These are phyloP conservation scores for Prenolepis imparis DNA, from an alignment of 2,888 invertebrate species.

Conservation along the genomic window DNA sequence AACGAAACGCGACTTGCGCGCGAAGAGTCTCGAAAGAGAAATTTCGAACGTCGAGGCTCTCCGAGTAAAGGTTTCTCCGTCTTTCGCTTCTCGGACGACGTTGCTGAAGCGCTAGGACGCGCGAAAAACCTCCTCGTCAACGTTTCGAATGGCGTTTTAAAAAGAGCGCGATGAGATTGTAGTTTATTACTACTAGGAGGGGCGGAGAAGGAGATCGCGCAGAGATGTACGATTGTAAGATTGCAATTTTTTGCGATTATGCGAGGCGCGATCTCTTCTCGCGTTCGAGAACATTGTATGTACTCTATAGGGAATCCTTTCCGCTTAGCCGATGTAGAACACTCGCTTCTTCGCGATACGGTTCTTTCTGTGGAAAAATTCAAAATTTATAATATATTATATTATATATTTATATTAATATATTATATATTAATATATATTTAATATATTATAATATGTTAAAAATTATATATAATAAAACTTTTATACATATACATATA, in stretches of 20 bases:
- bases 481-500: neutral
- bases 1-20: conserved; percentile 16
- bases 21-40: neutral
- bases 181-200: neutral
- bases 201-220: neutral
- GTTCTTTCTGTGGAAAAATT: conserved; percentile 31
- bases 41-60: neutral
- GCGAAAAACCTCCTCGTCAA: neutral
- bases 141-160: conserved; percentile 6
- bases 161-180: conserved; percentile 15
- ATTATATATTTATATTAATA: too few relatives aligned
- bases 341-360: neutral
- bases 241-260: neutral
- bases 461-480: too few relatives aligned
- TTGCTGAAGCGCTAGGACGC: neutral
- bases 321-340: conserved; percentile 9
- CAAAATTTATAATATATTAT: conserved; percentile 1
- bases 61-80: neutral
- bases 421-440: too few relatives aligned
- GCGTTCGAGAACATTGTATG: conserved; percentile 19
- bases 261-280: neutral
- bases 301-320: conserved; percentile 17
- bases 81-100: neutral
- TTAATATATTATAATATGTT: too few relatives aligned
- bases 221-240: neutral